Base-by-base conservation (phyloP, 1,140 invertebrate species). In the Bombus sibiricus region DNA sequence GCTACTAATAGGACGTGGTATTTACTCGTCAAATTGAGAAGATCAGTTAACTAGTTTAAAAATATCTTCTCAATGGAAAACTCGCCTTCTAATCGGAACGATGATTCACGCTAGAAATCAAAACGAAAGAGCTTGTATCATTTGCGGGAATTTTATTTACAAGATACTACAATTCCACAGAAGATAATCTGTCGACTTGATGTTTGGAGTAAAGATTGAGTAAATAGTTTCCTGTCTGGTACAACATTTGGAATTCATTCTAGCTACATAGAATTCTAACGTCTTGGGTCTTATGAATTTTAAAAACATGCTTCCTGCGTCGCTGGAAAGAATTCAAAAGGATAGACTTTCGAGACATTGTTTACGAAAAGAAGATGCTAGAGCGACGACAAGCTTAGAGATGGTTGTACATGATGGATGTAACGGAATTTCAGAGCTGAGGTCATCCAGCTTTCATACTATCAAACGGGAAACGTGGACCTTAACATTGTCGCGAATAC, bases 401-500 rank as follows among this genome's bases (percentile, higher is more conserved):
- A 47, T 4, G 39, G 0, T 41, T 32, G 25, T 41, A 22, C 71
- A 73, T 32, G 71, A 73, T 73, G 41, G 41, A 73, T 47, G 15
- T 73, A 73, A 73, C 71, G 71, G 71, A 73, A 73, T 73, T 73
- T 43, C 71, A 22, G n/a, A 73, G 41, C 15, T 0, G 71, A 73
- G 71, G 71, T 73, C 71, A 73, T 32, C 28, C 71, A 43, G 69
- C 39, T 72, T 72, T 41, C 37, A 1, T 72, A 3, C 25, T 41
- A 72, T 72, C 37, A 72, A 72, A 73, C 71, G 41, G 39, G 41
- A 73, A 73, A 73, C 41, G n/a, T 1, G 71, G 13, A 73, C n/a
- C 71, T 43, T 32, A 47, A 73, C 71, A 73, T 73, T 72, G 71
- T 73, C 71, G 41, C 71, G 71, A 73, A 47, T n/a, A 43, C 41